Percentiles rank a stretch among this genome's conserved stretches.
These are phyloP conservation scores for Xenopus petersii DNA, from an alignment of 2,797 vertebrate genomes.

Conservation along the genomic window DNA sequence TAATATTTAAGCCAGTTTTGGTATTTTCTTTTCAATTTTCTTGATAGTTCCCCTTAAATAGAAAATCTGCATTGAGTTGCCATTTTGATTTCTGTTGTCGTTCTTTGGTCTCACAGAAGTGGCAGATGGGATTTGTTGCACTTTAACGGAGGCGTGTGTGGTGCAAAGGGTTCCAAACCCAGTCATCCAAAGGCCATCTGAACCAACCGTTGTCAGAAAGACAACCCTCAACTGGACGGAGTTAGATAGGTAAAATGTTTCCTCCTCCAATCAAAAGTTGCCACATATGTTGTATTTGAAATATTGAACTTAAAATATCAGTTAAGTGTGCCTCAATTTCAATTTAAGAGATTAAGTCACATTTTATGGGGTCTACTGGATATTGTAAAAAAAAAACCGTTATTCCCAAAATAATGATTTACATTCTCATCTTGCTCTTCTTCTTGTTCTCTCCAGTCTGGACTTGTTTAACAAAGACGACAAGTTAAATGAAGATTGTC, in stretches of 20 bases:
- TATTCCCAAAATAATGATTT: background rate
- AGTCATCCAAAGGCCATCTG: slow-evolving; percentile 23
- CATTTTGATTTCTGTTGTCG: background rate
- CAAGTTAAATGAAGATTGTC: slow-evolving; percentile 56
- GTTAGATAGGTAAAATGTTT: slow-evolving; percentile 70
- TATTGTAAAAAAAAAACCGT: too few relatives aligned
- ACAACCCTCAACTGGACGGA: slow-evolving; percentile 75
- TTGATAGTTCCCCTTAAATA: too few relatives aligned
- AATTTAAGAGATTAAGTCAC: too few relatives aligned
- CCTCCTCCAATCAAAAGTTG: too few relatives aligned
- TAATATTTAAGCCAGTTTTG: too few relatives aligned
- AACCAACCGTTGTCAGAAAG: slow-evolving; percentile 57
- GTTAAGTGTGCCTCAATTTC: too few relatives aligned
- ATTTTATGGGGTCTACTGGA: too few relatives aligned
- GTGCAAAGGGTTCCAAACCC: slow-evolving; percentile 39
- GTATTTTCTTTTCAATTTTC: too few relatives aligned
- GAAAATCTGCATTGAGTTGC: too few relatives aligned
- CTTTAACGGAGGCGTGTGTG: slow-evolving; percentile 72
- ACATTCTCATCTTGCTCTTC: background rate
- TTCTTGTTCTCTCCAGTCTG: slow-evolving; percentile 61
- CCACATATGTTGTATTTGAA: too few relatives aligned
- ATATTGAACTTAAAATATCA: too few relatives aligned
- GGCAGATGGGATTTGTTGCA: slow-evolving; percentile 70
- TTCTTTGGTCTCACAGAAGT: slow-evolving; percentile 58
- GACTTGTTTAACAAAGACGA: slow-evolving; percentile 62